Evolutionary conservation across 2,113 vertebrate genomes (phyloP).

Genomic region (Dryoscopus gambensis): DNA sequence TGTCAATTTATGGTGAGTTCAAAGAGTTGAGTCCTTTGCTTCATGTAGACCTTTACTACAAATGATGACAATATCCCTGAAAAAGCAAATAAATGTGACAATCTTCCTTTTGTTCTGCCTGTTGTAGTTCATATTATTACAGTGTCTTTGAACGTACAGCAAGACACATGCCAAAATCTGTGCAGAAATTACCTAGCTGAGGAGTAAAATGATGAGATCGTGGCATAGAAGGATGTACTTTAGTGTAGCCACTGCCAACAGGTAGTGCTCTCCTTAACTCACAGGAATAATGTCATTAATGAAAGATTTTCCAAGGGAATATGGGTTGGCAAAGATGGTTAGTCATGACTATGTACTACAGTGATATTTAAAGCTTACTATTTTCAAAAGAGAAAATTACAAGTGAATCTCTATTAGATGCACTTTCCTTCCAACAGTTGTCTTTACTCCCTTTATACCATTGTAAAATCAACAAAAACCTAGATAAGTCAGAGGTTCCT

Average conservation of each 20-base stretch:
- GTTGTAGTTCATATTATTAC: neutral
- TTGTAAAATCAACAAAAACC: neutral
- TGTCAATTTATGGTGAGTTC: neutral
- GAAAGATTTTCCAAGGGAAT: neutral
- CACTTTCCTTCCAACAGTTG: neutral
- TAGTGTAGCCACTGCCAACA: neutral
- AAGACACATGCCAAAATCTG: neutral
- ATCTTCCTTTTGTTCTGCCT: neutral
- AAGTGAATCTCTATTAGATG: neutral
- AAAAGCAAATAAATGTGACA: neutral
- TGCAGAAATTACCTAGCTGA: neutral
- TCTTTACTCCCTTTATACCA: neutral
- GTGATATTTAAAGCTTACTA: neutral
- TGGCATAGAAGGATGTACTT: neutral
- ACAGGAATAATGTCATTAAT: neutral
- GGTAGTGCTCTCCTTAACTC: neutral
- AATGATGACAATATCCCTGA: neutral
- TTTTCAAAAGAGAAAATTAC: neutral
- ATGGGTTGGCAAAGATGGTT: neutral
- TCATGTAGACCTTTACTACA: neutral
- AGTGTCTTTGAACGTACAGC: neutral
- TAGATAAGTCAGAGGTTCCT: neutral
- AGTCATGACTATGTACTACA: neutral
- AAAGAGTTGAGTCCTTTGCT: neutral
- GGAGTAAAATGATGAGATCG: neutral